A percentile compares a stretch with the other conserved stretches of the same genome.
Conservation (phyloP, 2,113 vertebrate genomes). For the Labeo rohita region DNA sequence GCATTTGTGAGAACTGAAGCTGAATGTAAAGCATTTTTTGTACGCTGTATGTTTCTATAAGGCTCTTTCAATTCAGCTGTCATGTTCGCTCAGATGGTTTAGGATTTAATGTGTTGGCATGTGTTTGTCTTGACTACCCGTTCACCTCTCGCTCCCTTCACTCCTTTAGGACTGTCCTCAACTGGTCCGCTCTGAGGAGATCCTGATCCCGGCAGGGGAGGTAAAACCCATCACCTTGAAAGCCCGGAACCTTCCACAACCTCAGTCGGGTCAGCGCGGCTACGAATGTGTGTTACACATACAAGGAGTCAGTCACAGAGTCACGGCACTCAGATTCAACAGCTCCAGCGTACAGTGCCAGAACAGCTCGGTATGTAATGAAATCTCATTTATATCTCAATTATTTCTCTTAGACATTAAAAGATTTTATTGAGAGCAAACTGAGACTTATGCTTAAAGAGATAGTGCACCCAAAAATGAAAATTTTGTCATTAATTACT, state of each 20-base stretch:
- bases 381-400: not conserved
- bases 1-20: not conserved
- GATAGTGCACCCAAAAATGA: no score
- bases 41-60: not conserved
- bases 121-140: not conserved
- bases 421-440: not conserved
- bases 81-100: not conserved
- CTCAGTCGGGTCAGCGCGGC: constrained; percentile 94
- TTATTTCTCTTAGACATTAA: not conserved
- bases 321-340: constrained; percentile 97
- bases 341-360: constrained; percentile 99
- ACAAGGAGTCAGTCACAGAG: constrained; percentile 87
- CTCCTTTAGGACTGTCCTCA: constrained; percentile 91
- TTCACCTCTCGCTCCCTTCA: constrained; percentile 29
- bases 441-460: not conserved
- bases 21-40: not conserved
- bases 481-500: no score
- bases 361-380: constrained; percentile 91
- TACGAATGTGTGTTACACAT: constrained; percentile 96
- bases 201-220: constrained; percentile 94
- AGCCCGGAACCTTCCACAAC: constrained; percentile 94
- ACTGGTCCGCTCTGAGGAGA: constrained; percentile 91
- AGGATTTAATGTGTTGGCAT: not conserved
- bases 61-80: not conserved
- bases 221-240: constrained; percentile 96